phyloP scores from a whole-genome alignment of 1,140 invertebrate species.

The Eumaeus atala region DNA sequence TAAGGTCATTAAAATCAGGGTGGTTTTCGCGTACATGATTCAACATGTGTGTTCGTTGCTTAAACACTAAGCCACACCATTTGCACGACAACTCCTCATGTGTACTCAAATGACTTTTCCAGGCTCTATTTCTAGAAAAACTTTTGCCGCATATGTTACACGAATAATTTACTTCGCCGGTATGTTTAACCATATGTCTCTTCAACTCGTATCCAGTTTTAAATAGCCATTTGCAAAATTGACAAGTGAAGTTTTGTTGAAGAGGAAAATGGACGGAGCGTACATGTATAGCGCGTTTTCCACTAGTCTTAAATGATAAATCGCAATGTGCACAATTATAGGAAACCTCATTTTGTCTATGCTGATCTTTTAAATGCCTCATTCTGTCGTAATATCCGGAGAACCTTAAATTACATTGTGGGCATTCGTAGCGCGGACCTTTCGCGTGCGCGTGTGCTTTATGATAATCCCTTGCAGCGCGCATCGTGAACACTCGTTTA shows the following conservation, averaged over 20 bases:
- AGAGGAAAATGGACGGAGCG: slow-evolving; percentile 46
- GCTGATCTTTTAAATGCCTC: slow-evolving; percentile 55
- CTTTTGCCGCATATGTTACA: slow-evolving; percentile 61
- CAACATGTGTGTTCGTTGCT: slow-evolving; percentile 33
- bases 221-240: slow-evolving; percentile 52
- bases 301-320: slow-evolving; percentile 54
- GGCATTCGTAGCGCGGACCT: slow-evolving; percentile 56
- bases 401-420: slow-evolving; percentile 55
- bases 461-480: slow-evolving; percentile 53
- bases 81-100: slow-evolving; percentile 50
- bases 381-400: slow-evolving; percentile 54
- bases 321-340: slow-evolving; percentile 57
- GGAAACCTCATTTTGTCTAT: slow-evolving; percentile 48
- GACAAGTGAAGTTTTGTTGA: slow-evolving; percentile 41
- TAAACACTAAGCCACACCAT: slow-evolving; percentile 40
- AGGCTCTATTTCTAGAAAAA: slow-evolving; percentile 55
- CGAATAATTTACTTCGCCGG: slow-evolving; percentile 48
- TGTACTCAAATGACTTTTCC: slow-evolving; percentile 45
- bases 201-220: slow-evolving; percentile 56
- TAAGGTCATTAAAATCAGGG: slow-evolving; percentile 33
- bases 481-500: slow-evolving; percentile 45
- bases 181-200: slow-evolving; percentile 56
- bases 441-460: slow-evolving; percentile 53
- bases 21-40: slow-evolving; percentile 32
- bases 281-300: slow-evolving; percentile 50